Percentiles rank a stretch among this genome's conserved stretches.
Evolutionary conservation across 2,888 invertebrate genomes (phyloP).

Genomic region (Gandaritis pyraliata): DNA sequence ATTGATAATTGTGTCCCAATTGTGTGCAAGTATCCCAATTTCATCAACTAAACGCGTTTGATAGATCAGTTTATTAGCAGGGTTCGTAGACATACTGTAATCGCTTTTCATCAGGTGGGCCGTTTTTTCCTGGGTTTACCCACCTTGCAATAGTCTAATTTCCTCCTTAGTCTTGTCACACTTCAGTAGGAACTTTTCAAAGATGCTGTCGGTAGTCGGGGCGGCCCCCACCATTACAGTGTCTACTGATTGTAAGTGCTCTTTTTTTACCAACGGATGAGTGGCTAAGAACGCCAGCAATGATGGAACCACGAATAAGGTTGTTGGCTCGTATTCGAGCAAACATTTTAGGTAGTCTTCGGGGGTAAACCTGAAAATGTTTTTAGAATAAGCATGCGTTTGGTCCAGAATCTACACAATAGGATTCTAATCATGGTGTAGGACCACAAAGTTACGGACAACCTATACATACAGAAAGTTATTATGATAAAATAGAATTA

Average conservation of each 20-base stretch:
- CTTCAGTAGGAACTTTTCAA: constrained; percentile 86
- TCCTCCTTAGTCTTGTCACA: constrained; percentile 80
- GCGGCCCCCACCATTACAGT: constrained; percentile 90
- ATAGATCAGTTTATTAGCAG: no score
- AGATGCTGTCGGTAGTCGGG: constrained; percentile 86
- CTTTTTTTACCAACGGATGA: constrained; percentile 87
- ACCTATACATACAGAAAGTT: no score
- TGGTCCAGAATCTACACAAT: no score
- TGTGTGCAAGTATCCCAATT: no score
- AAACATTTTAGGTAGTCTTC: constrained; percentile 88
- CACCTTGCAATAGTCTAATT: constrained; percentile 76
- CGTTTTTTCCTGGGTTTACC: background rate
- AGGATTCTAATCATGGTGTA: no score
- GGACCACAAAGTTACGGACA: no score
- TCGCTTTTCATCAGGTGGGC: background rate
- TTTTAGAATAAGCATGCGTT: background rate
- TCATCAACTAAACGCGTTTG: no score
- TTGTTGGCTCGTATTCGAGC: constrained; percentile 84
- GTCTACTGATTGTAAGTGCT: constrained; percentile 86
- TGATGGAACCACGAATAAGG: constrained; percentile 90
- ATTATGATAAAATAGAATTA: no score
- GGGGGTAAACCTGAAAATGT: constrained; percentile 85
- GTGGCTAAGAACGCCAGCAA: constrained; percentile 89
- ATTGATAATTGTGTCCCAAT: no score
- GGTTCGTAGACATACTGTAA: no score